These are phyloP conservation scores for Telmatherina bonti DNA, from an alignment of 2,797 vertebrate genomes.

Conservation along the genomic window DNA sequence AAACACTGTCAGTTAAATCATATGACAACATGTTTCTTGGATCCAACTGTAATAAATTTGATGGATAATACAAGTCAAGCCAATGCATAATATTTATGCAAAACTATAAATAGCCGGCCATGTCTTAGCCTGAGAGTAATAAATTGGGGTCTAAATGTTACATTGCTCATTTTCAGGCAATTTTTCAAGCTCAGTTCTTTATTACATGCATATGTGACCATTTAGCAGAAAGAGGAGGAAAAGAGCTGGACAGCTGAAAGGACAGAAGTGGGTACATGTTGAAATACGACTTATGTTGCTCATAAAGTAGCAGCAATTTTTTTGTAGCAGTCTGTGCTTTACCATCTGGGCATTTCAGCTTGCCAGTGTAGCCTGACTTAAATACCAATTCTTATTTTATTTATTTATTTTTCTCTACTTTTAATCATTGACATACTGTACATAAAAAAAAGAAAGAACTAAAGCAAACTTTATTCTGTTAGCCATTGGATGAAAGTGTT, in stretches of 20 bases:
- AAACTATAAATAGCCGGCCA: conserved; percentile 32
- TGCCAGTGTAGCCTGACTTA: conserved; percentile 52
- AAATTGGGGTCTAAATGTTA: conserved; percentile 34
- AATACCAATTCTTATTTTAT: conserved; percentile 15
- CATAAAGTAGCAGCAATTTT: conserved; percentile 40
- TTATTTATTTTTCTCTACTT: conserved; percentile 5
- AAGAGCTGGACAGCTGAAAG: conserved; percentile 41
- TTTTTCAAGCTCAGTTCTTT: conserved; percentile 11
- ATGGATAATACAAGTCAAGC: conserved; percentile 21
- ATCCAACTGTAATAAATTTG: background rate
- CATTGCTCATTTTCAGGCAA: conserved; percentile 35
- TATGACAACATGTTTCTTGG: background rate
- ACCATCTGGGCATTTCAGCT: conserved; percentile 59
- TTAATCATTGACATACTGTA: conserved; percentile 19
- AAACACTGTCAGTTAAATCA: background rate
- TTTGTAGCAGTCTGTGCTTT: conserved; percentile 35
- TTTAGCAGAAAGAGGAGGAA: conserved; percentile 27
- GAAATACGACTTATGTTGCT: conserved; percentile 42
- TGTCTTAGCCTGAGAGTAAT: conserved; percentile 33
- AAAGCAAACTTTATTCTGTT: background rate
- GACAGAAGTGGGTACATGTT: conserved; percentile 48
- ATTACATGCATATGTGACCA: conserved; percentile 23
- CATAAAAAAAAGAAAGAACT: background rate
- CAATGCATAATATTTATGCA: conserved; percentile 19
- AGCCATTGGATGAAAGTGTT: conserved; percentile 4